Conservation (phyloP, 2,888 invertebrate species). For the Cantharis flavilabris region DNA sequence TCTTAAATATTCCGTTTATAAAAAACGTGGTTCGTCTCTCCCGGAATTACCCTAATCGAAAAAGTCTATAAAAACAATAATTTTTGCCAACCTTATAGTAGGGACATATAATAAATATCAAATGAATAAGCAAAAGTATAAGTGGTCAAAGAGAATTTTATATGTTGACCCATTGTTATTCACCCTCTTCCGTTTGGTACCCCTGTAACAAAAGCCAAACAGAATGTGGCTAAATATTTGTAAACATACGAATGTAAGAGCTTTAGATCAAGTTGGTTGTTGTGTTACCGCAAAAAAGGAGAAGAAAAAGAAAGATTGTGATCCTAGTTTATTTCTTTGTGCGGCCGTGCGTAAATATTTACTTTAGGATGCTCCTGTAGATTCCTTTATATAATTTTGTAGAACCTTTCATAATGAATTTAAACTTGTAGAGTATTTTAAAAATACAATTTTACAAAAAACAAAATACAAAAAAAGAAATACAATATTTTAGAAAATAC, state of each 20-base stretch:
- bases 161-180: background rate
- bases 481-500: too few species aligned
- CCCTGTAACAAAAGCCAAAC: background rate
- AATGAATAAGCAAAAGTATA: background rate
- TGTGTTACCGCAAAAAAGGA: background rate
- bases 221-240: background rate
- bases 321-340: background rate
- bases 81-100: background rate
- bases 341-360: background rate
- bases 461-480: too few species aligned
- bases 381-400: background rate
- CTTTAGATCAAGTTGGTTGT: background rate
- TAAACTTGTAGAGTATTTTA: background rate
- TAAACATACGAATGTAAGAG: background rate
- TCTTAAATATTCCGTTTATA: too few species aligned
- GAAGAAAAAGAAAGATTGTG: background rate
- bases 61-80: background rate
- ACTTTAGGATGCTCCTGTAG: background rate
- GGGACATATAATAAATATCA: background rate
- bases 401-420: background rate
- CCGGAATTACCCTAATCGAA: too few species aligned
- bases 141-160: background rate
- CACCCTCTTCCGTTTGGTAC: background rate
- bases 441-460: background rate
- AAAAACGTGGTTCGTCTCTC: too few species aligned